Evolutionary conservation across 2,113 vertebrate genomes (phyloP).

Genomic region (Capricornis sumatraensis): DNA sequence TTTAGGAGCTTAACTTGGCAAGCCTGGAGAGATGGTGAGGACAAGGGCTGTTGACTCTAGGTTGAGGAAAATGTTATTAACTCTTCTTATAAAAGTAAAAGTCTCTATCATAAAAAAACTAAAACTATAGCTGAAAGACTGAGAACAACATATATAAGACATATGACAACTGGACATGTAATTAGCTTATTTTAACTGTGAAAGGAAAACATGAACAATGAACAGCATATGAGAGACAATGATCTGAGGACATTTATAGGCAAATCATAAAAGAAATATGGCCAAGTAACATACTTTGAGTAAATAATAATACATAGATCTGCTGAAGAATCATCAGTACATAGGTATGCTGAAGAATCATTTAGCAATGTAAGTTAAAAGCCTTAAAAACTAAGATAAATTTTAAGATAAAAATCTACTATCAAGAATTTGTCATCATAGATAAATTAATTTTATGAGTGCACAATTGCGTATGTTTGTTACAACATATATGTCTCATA

Average conservation of each 20-base stretch:
- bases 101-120: background rate
- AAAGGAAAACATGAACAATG: background rate
- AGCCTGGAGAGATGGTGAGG: background rate
- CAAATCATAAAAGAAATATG: background rate
- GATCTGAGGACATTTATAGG: background rate
- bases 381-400: background rate
- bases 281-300: background rate
- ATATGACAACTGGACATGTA: background rate
- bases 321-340: background rate
- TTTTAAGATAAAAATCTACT: background rate
- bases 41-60: background rate
- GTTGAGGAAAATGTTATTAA: background rate
- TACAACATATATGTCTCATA: background rate
- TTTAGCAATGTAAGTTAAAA: background rate
- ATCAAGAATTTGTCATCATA: background rate
- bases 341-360: background rate
- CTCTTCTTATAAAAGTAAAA: conserved; percentile 14
- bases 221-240: background rate
- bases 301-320: background rate
- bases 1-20: background rate
- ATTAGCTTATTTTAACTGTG: background rate
- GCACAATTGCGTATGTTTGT: background rate
- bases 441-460: background rate
- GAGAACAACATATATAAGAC: background rate
- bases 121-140: background rate